A percentile compares a stretch with the other conserved stretches of the same genome.
phyloP scores from a whole-genome alignment of 2,113 vertebrate species.

The Hippocampus comes region DNA sequence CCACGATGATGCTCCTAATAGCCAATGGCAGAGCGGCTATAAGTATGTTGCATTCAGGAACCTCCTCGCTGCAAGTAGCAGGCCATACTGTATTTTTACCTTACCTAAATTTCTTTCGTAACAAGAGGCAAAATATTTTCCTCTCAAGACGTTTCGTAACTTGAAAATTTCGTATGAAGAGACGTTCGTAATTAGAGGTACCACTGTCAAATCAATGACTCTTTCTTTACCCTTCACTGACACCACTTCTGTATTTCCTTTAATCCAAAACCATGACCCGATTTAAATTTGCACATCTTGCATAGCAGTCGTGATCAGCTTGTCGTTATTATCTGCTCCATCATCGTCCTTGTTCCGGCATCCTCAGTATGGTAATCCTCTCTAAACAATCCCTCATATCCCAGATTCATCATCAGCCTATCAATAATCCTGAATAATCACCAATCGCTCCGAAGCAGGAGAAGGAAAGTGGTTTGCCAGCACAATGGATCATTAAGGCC shows the following conservation, averaged over 20 bases:
- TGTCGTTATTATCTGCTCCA: slow-evolving; percentile 29
- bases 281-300: slow-evolving; percentile 11
- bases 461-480: slow-evolving; percentile 39
- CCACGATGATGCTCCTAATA: too few species aligned
- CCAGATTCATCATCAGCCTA: slow-evolving; percentile 54
- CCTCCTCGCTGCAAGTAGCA: too few species aligned
- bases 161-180: too few species aligned
- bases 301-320: slow-evolving; percentile 35
- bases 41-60: too few species aligned
- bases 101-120: too few species aligned
- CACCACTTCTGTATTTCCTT: slow-evolving; percentile 13
- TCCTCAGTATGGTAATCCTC: slow-evolving; percentile 53
- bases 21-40: too few species aligned
- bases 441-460: slow-evolving; percentile 39
- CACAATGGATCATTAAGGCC: slow-evolving; percentile 28
- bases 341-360: slow-evolving; percentile 30
- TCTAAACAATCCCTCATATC: slow-evolving; percentile 56
- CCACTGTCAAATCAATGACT: background rate
- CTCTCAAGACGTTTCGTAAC: too few species aligned
- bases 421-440: slow-evolving; percentile 64
- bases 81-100: too few species aligned
- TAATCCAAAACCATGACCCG: slow-evolving; percentile 11
- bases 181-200: too few species aligned
- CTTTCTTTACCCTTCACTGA: background rate
- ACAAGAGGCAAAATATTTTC: too few species aligned